These are phyloP conservation scores for Bergia puertoricense DNA, from an alignment of 92 coral and sea anemone genomes.

Conservation along the genomic window DNA sequence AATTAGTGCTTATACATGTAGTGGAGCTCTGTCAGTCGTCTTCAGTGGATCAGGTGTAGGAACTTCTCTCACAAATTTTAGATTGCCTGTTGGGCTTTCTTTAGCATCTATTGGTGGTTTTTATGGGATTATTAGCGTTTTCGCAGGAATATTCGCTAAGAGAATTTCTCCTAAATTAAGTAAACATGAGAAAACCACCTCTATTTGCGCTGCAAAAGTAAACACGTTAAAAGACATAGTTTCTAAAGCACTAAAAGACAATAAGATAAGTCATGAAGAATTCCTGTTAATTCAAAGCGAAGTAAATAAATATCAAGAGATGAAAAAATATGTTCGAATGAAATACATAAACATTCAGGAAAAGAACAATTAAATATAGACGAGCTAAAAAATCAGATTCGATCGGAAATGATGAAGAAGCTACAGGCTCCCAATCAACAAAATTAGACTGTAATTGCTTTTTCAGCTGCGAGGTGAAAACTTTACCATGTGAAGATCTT, in stretches of 20 bases:
- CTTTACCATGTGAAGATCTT: too few relatives aligned
- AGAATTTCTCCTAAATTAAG: neutral
- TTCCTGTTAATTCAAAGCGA: conserved; percentile 12
- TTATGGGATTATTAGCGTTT: neutral
- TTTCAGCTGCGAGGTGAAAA: neutral
- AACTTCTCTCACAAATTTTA: neutral
- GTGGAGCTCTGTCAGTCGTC: neutral
- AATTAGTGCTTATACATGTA: neutral
- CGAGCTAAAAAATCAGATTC: neutral
- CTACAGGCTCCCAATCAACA: neutral
- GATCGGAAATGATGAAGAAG: neutral
- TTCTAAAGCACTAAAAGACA: neutral
- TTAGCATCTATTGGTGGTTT: conserved; percentile 15
- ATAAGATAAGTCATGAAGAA: neutral
- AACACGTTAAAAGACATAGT: neutral
- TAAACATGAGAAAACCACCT: neutral
- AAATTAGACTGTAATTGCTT: neutral
- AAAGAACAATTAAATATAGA: neutral
- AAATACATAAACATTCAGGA: neutral
- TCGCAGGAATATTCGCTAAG: neutral
- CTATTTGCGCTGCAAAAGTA: conserved; percentile 3
- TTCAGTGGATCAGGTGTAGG: neutral
- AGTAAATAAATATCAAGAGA: neutral
- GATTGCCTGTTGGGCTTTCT: neutral
- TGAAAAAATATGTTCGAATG: conserved; percentile 17